These are phyloP conservation scores for Hylaeus anthracinus DNA, from an alignment of 1,140 invertebrate species.

Conservation along the genomic window DNA sequence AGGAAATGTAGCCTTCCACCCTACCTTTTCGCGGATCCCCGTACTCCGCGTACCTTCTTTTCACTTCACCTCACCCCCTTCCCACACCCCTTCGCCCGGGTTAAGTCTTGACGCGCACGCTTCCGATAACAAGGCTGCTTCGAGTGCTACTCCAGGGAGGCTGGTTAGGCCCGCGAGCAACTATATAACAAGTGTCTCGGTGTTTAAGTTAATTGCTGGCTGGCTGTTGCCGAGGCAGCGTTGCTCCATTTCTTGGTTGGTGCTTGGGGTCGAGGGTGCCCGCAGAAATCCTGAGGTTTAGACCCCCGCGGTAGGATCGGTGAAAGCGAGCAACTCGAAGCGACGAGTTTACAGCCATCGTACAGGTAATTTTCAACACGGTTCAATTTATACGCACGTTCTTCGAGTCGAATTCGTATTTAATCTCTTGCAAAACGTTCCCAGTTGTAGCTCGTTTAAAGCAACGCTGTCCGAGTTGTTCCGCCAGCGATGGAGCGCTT, in stretches of 20 bases:
- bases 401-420: too few species aligned
- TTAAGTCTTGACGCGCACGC: slow-evolving; percentile 51
- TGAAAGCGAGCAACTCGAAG: too few species aligned
- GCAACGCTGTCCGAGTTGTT: neutral
- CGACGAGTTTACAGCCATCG: too few species aligned
- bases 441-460: too few species aligned
- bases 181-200: slow-evolving; percentile 35
- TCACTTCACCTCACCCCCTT: too few species aligned
- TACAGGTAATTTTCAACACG: too few species aligned
- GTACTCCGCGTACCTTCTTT: neutral
- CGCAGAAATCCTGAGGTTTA: too few species aligned
- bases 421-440: too few species aligned
- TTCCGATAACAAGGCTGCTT: slow-evolving; percentile 48
- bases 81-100: slow-evolving; percentile 17
- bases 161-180: slow-evolving; percentile 10
- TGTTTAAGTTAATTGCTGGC: slow-evolving; percentile 45
- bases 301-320: too few species aligned
- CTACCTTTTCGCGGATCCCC: slow-evolving; percentile 14
- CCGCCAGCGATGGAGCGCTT: neutral
- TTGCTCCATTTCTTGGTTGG: slow-evolving; percentile 4
- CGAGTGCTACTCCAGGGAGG: slow-evolving; percentile 22
- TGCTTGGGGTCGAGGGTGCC: too few species aligned
- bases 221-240: neutral
- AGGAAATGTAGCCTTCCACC: slow-evolving; percentile 56
- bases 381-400: too few species aligned